These are phyloP conservation scores for Dicycla oo DNA, from an alignment of 2,888 invertebrate species.

Conservation along the genomic window DNA sequence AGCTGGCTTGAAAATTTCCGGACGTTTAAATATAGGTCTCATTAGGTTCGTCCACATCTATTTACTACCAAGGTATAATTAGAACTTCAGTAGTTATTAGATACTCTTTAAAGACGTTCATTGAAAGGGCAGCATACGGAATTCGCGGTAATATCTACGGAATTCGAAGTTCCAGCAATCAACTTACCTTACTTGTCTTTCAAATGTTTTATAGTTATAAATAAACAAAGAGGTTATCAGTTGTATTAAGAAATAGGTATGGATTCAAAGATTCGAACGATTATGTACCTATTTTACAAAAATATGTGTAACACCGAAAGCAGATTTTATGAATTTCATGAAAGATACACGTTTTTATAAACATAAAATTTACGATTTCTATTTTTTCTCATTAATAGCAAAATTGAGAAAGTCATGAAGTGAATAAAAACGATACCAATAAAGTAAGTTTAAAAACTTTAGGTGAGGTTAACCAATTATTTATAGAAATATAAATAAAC, in stretches of 20 bases:
- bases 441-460: no score
- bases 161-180: not conserved
- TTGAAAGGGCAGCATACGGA: not conserved
- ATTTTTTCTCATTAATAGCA: no score
- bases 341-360: no score
- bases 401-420: no score
- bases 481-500: no score
- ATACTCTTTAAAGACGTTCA: not conserved
- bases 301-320: not conserved
- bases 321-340: not conserved
- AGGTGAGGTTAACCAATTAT: no score
- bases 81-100: not conserved
- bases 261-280: not conserved
- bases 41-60: not conserved
- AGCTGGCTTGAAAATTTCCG: slow-evolving; percentile 30
- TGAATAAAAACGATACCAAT: no score
- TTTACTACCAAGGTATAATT: slow-evolving; percentile 5
- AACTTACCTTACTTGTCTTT: not conserved
- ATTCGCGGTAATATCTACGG: not conserved
- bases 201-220: not conserved
- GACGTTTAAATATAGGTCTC: slow-evolving; percentile 18
- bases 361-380: no score
- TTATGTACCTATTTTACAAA: not conserved
- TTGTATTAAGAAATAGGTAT: not conserved
- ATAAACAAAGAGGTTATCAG: not conserved